Base-by-base conservation (phyloP, 2,113 vertebrate species). In the Silurus glanis region DNA sequence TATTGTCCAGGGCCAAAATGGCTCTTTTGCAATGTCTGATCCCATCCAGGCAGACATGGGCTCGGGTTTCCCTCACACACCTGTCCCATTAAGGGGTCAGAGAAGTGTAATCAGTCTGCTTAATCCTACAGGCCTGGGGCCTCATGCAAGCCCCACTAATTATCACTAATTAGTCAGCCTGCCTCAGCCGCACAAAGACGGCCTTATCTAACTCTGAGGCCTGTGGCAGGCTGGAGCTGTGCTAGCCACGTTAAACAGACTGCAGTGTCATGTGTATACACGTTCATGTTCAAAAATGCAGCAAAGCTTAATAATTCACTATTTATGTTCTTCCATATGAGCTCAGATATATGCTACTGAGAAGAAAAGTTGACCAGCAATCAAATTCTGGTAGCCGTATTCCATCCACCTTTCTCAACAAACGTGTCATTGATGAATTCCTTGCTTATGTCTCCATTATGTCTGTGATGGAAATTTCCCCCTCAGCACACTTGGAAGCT, bases 161-260 rank as follows among this genome's bases (percentile, higher is more conserved):
- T 94, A 95, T 91, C 91, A 91, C 91, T 95, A 95, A 95, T 95
- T 95, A 95, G 94, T 93, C 92, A 92, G 92, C 90, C 83, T 67
- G 90, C 91, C 79, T 89, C 87, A 69, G 82, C 76, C 47, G 17
- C 83, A 95, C 95, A 95, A 95, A 95, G 94, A 92, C 85, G 79
- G 89, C 92, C 92, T 90, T 93, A 74, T 82, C 74, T 76, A 37
- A 25, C 21, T 10, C 53, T 16, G 61, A 64, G 87, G 75, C 86
- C 53, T 87, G 51, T 25, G 28, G 71, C 58, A 17, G 85, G 58
- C 25, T 71, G 25, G 53, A 85, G 64, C 62, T 62, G 1, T 16
- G 49, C 71, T 67, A 23, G 19, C 51, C 47, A 82, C 13, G 62
- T 78, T 83, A 82, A 8, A 83, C 69, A 47, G 21, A 55, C 80